Evolutionary conservation across 2,797 vertebrate genomes (phyloP).

Genomic region (Anguilla pacifica): DNA sequence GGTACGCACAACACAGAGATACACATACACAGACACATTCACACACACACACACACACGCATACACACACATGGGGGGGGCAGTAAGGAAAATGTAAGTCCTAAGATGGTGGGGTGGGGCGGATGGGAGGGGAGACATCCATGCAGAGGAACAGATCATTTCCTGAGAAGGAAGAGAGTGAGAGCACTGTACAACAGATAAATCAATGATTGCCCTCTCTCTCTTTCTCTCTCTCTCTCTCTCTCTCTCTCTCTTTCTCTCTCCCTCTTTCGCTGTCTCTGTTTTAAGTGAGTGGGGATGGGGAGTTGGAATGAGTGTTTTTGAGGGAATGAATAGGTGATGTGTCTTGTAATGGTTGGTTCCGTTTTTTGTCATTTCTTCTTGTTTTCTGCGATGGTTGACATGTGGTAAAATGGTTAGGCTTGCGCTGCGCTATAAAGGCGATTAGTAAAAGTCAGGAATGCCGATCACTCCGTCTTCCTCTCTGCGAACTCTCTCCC

Average conservation of each 20-base stretch:
- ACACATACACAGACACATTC: too few relatives aligned
- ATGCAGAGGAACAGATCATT: background rate
- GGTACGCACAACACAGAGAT: too few relatives aligned
- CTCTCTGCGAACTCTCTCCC: too few relatives aligned
- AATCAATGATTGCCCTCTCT: background rate
- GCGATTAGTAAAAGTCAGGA: too few relatives aligned
- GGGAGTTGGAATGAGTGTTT: too few relatives aligned
- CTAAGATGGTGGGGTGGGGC: background rate
- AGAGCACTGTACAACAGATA: background rate
- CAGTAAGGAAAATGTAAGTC: constrained; percentile 14
- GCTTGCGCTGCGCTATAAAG: background rate
- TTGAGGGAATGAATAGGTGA: too few relatives aligned
- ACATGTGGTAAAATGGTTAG: background rate
- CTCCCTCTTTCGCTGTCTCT: background rate
- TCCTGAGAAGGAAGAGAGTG: background rate
- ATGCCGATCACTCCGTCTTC: too few relatives aligned
- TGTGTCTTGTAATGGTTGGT: too few relatives aligned
- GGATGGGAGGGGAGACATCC: background rate
- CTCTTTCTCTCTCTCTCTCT: background rate
- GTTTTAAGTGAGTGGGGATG: too few relatives aligned
- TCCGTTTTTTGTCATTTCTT: too few relatives aligned
- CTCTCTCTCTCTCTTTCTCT: background rate
- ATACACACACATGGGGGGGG: background rate
- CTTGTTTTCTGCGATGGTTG: too few relatives aligned
- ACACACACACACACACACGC: too few relatives aligned